A percentile compares a stretch with the other conserved stretches of the same genome.
These are phyloP conservation scores for Pseudocheirus occidentalis DNA, from an alignment of 2,797 vertebrate species.

Conservation along the genomic window DNA sequence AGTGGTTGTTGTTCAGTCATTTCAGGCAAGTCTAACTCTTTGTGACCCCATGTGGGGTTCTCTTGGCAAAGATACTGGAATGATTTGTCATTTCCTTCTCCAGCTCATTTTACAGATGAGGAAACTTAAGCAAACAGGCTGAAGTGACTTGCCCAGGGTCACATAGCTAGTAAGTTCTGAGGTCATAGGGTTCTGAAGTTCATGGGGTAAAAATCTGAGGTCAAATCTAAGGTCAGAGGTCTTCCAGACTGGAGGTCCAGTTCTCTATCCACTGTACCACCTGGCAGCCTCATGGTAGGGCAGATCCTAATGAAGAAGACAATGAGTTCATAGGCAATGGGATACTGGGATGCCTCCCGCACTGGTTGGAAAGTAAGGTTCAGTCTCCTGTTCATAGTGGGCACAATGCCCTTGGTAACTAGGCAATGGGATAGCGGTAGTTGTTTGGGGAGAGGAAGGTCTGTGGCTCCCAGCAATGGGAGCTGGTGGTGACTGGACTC, in stretches of 20 bases:
- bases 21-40: not conserved
- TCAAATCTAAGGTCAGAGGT: not conserved
- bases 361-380: not conserved
- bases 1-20: not conserved
- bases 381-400: not conserved
- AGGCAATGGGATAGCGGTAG: not conserved
- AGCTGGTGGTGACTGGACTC: not conserved
- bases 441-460: not conserved
- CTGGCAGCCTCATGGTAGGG: not conserved
- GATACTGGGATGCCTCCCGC: not conserved
- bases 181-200: too few relatives aligned
- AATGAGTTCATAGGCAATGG: not conserved
- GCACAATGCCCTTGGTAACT: not conserved
- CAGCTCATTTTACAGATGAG: not conserved
- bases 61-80: not conserved
- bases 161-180: too few relatives aligned
- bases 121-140: not conserved
- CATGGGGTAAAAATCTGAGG: too few relatives aligned
- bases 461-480: not conserved
- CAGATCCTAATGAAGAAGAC: not conserved
- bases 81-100: not conserved
- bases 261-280: not conserved
- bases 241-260: not conserved
- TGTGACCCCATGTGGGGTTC: not conserved
- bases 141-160: too few relatives aligned